Percentiles rank a stretch among this genome's conserved stretches.
phyloP scores from a whole-genome alignment of 2,888 invertebrate species.

The Dryococelus australis region DNA sequence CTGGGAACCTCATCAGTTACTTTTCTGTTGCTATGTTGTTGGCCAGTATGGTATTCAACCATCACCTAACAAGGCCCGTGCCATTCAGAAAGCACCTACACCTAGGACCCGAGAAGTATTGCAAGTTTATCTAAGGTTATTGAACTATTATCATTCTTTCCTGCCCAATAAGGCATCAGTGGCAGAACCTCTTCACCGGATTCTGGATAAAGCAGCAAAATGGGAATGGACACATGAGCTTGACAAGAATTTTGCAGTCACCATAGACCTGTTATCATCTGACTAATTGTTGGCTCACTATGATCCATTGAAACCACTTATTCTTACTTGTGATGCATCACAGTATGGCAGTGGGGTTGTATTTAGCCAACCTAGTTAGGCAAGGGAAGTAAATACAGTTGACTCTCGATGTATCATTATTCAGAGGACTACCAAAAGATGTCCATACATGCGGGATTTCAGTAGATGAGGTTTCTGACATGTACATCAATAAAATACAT shows the following conservation, averaged over 20 bases:
- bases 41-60: neutral
- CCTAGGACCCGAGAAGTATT: neutral
- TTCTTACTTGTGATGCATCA: neutral
- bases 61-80: too few species aligned
- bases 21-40: neutral
- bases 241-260: neutral
- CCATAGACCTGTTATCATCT: neutral
- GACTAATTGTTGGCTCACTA: neutral
- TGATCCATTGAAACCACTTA: neutral
- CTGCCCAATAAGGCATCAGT: too few species aligned
- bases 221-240: neutral
- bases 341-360: neutral
- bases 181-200: too few species aligned
- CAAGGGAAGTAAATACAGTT: too few species aligned
- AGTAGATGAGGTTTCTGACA: too few species aligned
- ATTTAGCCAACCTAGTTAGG: neutral
- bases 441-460: too few species aligned
- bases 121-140: neutral
- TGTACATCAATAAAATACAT: too few species aligned
- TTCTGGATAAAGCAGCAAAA: neutral
- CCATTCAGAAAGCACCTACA: neutral
- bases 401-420: too few species aligned
- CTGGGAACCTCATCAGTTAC: neutral
- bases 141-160: too few species aligned
- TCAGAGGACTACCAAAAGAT: too few species aligned